Conservation (phyloP, 2,113 vertebrate species). For the Notothenia coriiceps region DNA sequence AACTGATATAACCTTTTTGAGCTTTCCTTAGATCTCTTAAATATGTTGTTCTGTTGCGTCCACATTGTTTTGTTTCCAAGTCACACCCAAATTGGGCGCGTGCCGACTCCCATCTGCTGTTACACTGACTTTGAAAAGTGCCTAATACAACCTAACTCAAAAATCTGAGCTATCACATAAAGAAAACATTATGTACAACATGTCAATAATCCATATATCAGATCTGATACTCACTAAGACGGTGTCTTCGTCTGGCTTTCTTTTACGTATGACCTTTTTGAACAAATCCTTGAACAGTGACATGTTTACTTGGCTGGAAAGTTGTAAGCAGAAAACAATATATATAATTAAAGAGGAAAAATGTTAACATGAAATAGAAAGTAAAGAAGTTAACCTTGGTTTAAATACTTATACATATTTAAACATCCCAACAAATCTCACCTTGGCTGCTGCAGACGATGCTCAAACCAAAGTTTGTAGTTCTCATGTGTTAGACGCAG, state of each 20-base stretch:
- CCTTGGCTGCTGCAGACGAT: conserved; percentile 33
- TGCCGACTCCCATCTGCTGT: no score
- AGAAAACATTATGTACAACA: not conserved
- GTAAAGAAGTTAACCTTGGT: not conserved
- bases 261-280: conserved; percentile 45
- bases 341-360: not conserved
- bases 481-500: not conserved
- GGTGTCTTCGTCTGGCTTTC: conserved; percentile 29
- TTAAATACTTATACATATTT: not conserved
- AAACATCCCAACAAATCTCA: conserved; percentile 17
- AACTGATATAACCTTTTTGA: no score
- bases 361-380: not conserved
- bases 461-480: not conserved
- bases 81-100: no score
- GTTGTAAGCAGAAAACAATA: not conserved
- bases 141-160: no score
- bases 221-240: conserved; percentile 53
- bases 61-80: no score
- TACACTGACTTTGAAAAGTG: no score
- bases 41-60: no score
- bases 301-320: conserved; percentile 51
- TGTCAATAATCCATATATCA: not conserved
- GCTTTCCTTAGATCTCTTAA: no score
- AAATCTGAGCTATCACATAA: no score
- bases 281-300: conserved; percentile 66